phyloP scores from a whole-genome alignment of 1,140 invertebrate genomes.

The Stratiolaelaps scimitus region DNA sequence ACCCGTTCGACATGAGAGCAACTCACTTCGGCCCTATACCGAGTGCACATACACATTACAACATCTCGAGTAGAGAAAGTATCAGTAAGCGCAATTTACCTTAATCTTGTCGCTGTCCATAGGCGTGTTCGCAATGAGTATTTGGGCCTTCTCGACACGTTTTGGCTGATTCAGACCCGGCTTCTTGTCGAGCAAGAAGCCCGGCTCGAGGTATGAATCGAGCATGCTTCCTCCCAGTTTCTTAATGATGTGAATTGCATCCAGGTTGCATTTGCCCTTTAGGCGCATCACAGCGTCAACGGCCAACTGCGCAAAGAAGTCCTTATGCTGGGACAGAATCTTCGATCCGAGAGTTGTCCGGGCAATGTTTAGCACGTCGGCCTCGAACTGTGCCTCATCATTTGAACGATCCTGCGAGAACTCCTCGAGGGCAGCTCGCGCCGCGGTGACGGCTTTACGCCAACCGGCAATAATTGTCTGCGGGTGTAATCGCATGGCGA shows the following conservation, averaged over 20 bases:
- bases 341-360: conserved; percentile 95
- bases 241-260: conserved; percentile 96
- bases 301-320: conserved; percentile 85
- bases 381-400: conserved; percentile 61
- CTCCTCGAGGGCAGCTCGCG: conserved; percentile 62
- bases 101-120: conserved; percentile 99
- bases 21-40: no score
- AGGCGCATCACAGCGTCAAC: conserved; percentile 88
- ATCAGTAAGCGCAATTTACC: conserved; percentile 40
- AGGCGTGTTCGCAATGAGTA: conserved; percentile 98
- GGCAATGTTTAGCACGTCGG: conserved; percentile 92
- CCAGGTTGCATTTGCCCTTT: conserved; percentile 85
- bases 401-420: conserved; percentile 45
- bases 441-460: conserved; percentile 69
- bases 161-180: conserved; percentile 79
- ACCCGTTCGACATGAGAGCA: conserved; percentile 2
- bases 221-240: conserved; percentile 78
- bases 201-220: conserved; percentile 96
- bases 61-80: conserved; percentile 32
- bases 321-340: conserved; percentile 93
- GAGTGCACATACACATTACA: conserved; percentile 26
- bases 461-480: conserved; percentile 95
- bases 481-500: conserved; percentile 90
- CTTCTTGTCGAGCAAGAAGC: conserved; percentile 94
- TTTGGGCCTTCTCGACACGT: conserved; percentile 76